Conservation (phyloP, 1,140 invertebrate species). For the Philotrypesis tridentata region DNA sequence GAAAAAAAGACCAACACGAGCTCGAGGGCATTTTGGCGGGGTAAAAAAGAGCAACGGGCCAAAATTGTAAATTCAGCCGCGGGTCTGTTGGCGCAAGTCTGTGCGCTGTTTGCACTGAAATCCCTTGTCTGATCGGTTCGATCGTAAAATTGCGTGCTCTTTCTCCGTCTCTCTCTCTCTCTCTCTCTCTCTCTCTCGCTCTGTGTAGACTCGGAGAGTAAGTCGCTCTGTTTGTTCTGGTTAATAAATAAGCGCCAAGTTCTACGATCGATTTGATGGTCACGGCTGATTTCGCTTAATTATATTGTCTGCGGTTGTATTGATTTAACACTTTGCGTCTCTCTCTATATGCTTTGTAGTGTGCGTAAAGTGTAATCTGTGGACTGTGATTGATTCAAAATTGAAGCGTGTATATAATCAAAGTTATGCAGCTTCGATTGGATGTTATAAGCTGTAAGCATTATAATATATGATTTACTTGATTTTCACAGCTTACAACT, state of each 20-base stretch:
- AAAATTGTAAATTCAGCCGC: slow-evolving; percentile 57
- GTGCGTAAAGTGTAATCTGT: too few relatives aligned
- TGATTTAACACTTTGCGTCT: too few relatives aligned
- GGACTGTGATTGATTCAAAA: too few relatives aligned
- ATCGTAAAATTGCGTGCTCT: slow-evolving; percentile 5
- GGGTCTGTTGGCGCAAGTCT: slow-evolving; percentile 52
- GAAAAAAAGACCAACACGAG: not conserved
- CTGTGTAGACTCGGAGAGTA: too few relatives aligned
- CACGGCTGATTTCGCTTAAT: too few relatives aligned
- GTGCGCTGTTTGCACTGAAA: slow-evolving; percentile 52
- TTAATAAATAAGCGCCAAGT: slow-evolving; percentile 39
- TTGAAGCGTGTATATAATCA: too few relatives aligned
- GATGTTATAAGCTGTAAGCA: too few relatives aligned
- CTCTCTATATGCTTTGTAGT: too few relatives aligned
- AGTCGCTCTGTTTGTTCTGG: slow-evolving; percentile 51
- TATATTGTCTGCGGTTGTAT: too few relatives aligned
- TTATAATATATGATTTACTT: too few relatives aligned
- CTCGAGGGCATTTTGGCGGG: not conserved
- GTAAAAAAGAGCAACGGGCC: slow-evolving; percentile 48
- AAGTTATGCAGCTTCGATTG: not conserved
- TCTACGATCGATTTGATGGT: not conserved
- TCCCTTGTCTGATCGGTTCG: slow-evolving; percentile 47
- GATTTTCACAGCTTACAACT: too few relatives aligned
- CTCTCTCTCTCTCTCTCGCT: not conserved
- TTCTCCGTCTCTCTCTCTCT: not conserved